Evolutionary conservation across 2,113 vertebrate species (phyloP).

Genomic region (Paramisgurnus dabryanus): DNA sequence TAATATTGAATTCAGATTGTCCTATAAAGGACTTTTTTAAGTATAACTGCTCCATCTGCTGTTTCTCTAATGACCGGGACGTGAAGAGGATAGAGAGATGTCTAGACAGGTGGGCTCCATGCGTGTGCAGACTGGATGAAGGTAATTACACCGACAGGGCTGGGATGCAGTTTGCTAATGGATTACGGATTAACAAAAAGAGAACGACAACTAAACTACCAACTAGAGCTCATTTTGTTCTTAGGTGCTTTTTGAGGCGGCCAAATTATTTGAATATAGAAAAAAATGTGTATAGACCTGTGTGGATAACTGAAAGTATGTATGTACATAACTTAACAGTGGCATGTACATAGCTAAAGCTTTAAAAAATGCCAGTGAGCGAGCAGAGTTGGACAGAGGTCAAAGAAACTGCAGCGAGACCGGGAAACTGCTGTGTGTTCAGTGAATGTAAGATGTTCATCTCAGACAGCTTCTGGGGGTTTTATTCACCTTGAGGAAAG

Average conservation of each 20-base stretch:
- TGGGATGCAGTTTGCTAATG: background rate
- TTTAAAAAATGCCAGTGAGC: background rate
- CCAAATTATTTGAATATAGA: no score
- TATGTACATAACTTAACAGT: no score
- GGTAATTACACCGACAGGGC: background rate
- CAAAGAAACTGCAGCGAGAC: background rate
- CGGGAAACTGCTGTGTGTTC: background rate
- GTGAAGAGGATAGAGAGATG: background rate
- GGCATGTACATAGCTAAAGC: no score
- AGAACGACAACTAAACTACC: no score
- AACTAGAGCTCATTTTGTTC: no score
- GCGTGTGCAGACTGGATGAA: background rate
- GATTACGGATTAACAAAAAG: no score
- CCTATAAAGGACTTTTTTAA: background rate
- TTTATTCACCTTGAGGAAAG: background rate
- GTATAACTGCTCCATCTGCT: slow-evolving; percentile 2
- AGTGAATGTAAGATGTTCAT: background rate
- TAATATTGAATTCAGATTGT: no score
- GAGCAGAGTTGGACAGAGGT: background rate
- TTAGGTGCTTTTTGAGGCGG: no score
- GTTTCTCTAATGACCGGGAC: background rate
- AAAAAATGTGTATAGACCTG: no score
- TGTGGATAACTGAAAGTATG: no score
- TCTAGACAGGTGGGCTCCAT: slow-evolving; percentile 7
- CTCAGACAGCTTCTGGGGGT: background rate